phyloP scores from a whole-genome alignment of 2,888 invertebrate species.

The Polylopha cassiicola region DNA sequence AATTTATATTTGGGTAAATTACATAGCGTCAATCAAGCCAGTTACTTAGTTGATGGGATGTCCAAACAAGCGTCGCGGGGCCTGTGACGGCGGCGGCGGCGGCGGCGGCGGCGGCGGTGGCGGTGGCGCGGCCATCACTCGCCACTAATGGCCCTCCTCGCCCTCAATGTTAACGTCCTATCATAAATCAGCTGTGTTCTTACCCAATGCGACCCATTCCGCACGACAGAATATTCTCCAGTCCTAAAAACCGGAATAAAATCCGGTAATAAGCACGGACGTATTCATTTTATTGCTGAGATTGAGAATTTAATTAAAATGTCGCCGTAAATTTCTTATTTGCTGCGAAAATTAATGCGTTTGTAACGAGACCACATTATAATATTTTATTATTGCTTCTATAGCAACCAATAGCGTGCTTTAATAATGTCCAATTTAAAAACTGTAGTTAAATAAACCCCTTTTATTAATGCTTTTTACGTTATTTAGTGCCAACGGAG shows the following conservation, averaged over 20 bases:
- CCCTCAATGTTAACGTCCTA: conserved; percentile 44
- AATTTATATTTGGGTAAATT: no score
- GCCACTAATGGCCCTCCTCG: conserved; percentile 41
- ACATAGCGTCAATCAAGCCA: no score
- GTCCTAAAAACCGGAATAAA: conserved; percentile 39
- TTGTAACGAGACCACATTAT: conserved; percentile 25
- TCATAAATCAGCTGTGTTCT: conserved; percentile 49
- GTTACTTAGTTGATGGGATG: no score
- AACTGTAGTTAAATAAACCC: no score
- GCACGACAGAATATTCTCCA: conserved; percentile 43
- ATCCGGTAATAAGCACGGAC: conserved; percentile 27
- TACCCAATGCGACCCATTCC: conserved; percentile 37
- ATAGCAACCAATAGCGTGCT: no score
- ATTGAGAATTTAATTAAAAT: conserved; percentile 49
- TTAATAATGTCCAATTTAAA: no score
- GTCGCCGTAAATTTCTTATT: conserved; percentile 41
- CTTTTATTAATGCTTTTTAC: no score
- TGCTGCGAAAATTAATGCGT: conserved; percentile 36
- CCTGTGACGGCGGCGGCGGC: no score
- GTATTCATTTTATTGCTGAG: conserved; percentile 30
- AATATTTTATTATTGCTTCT: no score
- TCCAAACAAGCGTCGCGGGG: no score
- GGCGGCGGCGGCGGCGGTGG: not conserved
- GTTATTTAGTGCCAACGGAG: no score
- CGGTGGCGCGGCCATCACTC: conserved; percentile 28